phyloP scores from a whole-genome alignment of 2,888 invertebrate species.

The Cyrtodaria siliqua region DNA sequence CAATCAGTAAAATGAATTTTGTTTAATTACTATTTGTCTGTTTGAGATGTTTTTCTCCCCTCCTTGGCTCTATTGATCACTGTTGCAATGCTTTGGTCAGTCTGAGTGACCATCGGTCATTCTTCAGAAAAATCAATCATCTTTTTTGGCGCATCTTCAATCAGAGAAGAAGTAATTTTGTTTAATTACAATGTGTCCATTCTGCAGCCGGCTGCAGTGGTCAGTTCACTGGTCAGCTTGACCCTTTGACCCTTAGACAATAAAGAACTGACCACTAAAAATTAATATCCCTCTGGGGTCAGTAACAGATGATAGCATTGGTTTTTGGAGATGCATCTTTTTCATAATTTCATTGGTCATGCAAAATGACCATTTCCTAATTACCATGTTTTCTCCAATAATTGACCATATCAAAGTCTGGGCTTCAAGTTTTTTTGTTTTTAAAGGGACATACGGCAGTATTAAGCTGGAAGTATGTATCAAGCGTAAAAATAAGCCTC shows the following conservation, averaged over 20 bases:
- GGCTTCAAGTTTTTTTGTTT: too few species aligned
- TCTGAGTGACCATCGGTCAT: constrained; percentile 5
- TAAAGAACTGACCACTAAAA: constrained; percentile 68
- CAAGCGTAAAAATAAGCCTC: too few species aligned
- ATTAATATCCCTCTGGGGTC: constrained; percentile 63
- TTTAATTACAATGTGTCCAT: constrained; percentile 63
- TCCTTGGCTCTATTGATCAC: constrained; percentile 16
- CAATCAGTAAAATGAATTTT: too few species aligned
- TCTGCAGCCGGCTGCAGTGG: constrained; percentile 52
- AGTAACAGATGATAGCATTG: constrained; percentile 47
- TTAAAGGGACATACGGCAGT: too few species aligned
- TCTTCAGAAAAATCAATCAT: constrained; percentile 32
- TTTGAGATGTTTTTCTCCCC: neutral
- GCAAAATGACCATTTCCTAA: constrained; percentile 16
- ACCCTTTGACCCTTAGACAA: constrained; percentile 66
- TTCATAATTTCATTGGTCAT: constrained; percentile 34
- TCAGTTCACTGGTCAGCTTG: constrained; percentile 57
- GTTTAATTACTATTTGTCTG: too few species aligned
- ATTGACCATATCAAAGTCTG: too few species aligned
- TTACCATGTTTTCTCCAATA: neutral
- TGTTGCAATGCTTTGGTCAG: neutral
- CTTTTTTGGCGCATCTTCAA: constrained; percentile 59
- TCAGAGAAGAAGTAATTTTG: constrained; percentile 63
- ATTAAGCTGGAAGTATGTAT: too few species aligned
- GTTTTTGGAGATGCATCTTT: constrained; percentile 40